Percentiles rank a stretch among this genome's conserved stretches.
Evolutionary conservation across 2,113 vertebrate species (phyloP).

Genomic region (Numida meleagris): DNA sequence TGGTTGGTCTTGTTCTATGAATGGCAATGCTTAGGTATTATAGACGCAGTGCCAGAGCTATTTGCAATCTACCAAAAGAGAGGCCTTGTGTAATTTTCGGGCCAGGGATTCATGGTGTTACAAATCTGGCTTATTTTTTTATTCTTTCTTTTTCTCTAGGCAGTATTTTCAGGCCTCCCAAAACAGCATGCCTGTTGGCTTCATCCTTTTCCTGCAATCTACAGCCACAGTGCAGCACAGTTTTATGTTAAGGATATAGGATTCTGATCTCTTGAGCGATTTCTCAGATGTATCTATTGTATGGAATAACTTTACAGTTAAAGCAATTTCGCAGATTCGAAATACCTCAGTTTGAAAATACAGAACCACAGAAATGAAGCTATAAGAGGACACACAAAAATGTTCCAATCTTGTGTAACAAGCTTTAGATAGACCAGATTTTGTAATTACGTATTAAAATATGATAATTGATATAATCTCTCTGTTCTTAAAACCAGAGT

Average conservation of each 20-base stretch:
- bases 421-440: not conserved
- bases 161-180: not conserved
- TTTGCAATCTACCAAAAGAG: not conserved
- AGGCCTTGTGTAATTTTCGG: not conserved
- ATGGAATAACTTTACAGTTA: not conserved
- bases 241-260: not conserved
- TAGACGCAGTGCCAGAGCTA: not conserved
- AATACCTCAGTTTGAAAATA: not conserved
- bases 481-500: not conserved
- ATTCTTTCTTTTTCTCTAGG: not conserved
- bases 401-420: not conserved
- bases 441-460: not conserved
- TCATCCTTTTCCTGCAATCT: not conserved
- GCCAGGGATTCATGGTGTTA: not conserved
- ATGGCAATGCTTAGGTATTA: not conserved
- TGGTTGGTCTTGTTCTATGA: not conserved
- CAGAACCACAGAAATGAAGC: not conserved
- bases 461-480: not conserved
- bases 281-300: not conserved
- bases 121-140: not conserved
- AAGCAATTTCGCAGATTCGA: not conserved
- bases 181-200: fast-evolving
- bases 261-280: not conserved
- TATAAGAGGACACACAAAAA: not conserved
- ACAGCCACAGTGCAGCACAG: not conserved